Evolutionary conservation across 2,888 invertebrate species (phyloP).

Genomic region (Tetragnatha montana): DNA sequence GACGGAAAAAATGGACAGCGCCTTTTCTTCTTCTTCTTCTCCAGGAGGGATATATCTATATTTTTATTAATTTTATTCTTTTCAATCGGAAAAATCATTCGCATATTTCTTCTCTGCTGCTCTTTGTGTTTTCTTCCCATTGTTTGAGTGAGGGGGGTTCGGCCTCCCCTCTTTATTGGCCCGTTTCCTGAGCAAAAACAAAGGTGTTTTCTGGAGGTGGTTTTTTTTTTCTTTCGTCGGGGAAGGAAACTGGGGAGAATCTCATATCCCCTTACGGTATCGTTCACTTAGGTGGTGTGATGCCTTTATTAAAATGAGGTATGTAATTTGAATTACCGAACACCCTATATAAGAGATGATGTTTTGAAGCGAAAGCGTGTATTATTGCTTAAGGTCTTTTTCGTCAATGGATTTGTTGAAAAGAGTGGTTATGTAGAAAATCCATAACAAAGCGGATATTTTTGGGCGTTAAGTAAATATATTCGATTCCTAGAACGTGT

Average conservation of each 20-base stretch:
- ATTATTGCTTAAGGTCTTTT: no score
- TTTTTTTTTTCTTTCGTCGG: constrained; percentile 18
- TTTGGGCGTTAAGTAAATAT: background rate
- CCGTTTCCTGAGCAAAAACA: constrained; percentile 40
- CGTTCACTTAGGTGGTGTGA: background rate
- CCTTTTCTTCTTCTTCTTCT: constrained; percentile 26
- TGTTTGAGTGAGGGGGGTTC: constrained; percentile 2
- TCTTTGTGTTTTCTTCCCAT: constrained; percentile 16
- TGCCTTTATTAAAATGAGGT: background rate
- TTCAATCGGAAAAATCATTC: constrained; percentile 67
- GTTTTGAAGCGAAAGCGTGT: no score
- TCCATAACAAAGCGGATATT: background rate
- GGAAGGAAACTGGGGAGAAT: no score
- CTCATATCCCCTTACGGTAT: no score
- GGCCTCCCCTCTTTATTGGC: constrained; percentile 32
- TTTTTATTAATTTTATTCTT: constrained; percentile 48
- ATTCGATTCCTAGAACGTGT: no score
- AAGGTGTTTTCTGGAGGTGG: constrained; percentile 32
- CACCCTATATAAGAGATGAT: no score
- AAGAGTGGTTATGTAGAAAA: background rate
- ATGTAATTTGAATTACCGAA: background rate
- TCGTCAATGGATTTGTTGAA: no score
- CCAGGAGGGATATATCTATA: constrained; percentile 19
- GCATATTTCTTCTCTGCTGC: constrained; percentile 27
- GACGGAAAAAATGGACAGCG: constrained; percentile 58